These are phyloP conservation scores for Chymomyza fuscimana DNA, from an alignment of 2,888 invertebrate species.

Conservation along the genomic window DNA sequence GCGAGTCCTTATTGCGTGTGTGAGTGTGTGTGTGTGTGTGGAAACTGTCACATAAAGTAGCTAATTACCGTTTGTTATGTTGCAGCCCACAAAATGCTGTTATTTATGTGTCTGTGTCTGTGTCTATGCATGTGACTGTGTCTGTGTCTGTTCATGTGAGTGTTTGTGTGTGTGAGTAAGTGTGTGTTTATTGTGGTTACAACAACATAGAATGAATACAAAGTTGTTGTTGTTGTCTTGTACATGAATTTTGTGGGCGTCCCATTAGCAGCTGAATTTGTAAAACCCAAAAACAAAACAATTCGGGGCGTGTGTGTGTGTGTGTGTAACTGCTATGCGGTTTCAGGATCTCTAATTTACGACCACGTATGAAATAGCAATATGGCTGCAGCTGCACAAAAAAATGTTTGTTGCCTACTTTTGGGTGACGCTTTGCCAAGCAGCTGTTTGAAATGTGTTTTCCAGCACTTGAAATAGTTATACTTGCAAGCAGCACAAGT, in stretches of 20 bases:
- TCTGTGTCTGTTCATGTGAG: slow-evolving; percentile 25
- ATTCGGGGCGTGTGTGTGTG: slow-evolving; percentile 15
- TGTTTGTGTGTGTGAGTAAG: slow-evolving; percentile 25
- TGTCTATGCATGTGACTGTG: slow-evolving; percentile 6
- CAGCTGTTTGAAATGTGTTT: background rate
- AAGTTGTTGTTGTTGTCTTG: slow-evolving; percentile 4
- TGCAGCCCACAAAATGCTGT: slow-evolving; percentile 61
- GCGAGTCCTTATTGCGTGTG: slow-evolving; percentile 1
- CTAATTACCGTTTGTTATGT: slow-evolving; percentile 73
- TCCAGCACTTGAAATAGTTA: background rate
- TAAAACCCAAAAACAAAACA: background rate
- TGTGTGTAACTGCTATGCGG: background rate
- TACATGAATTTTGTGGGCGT: slow-evolving; percentile 13
- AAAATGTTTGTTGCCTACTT: slow-evolving; percentile 5
- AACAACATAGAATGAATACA: slow-evolving; percentile 41
- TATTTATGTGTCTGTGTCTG: slow-evolving; percentile 52
- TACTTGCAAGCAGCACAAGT: background rate
- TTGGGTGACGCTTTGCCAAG: background rate
- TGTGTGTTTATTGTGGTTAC: slow-evolving; percentile 38
- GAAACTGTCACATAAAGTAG: slow-evolving; percentile 64
- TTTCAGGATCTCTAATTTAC: background rate
- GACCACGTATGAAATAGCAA: background rate
- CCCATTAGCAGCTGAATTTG: background rate
- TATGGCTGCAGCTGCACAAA: background rate
- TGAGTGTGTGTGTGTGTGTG: slow-evolving; percentile 21